phyloP scores from a whole-genome alignment of 2,797 vertebrate genomes.

The Paratrypauchen microcephalus region DNA sequence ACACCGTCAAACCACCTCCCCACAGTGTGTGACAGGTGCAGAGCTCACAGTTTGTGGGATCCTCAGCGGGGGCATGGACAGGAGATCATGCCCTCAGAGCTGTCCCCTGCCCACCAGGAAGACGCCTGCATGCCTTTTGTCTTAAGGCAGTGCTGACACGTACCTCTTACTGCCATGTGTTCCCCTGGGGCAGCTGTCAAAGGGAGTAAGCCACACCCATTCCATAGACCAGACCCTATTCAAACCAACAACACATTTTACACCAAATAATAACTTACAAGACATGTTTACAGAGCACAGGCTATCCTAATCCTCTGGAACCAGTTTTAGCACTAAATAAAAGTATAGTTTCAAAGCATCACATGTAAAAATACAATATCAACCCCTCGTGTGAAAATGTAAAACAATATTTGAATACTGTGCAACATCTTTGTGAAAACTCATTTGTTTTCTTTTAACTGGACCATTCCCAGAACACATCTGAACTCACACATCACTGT shows the following conservation, averaged over 20 bases:
- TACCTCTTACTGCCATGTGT: slow-evolving; percentile 73
- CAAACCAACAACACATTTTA: slow-evolving; percentile 75
- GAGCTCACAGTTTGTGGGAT: slow-evolving; percentile 59
- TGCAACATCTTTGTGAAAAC: slow-evolving; percentile 1
- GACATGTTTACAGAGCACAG: slow-evolving; percentile 53
- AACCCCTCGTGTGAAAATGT: neutral
- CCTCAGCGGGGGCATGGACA: slow-evolving; percentile 67
- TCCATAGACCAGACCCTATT: slow-evolving; percentile 47
- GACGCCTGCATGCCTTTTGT: slow-evolving; percentile 68
- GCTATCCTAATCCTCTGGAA: slow-evolving; percentile 46
- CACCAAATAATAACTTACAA: slow-evolving; percentile 68
- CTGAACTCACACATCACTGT: slow-evolving; percentile 17
- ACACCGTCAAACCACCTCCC: slow-evolving; percentile 67
- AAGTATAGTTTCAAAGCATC: neutral
- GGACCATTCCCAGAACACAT: slow-evolving; percentile 25
- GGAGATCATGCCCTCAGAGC: slow-evolving; percentile 74
- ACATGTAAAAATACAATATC: neutral
- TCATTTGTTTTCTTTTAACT: slow-evolving; percentile 20
- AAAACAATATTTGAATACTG: neutral
- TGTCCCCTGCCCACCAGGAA: slow-evolving; percentile 73
- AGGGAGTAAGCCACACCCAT: slow-evolving; percentile 50
- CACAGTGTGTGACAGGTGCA: slow-evolving; percentile 72
- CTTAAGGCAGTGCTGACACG: slow-evolving; percentile 68
- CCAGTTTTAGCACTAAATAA: slow-evolving; percentile 50
- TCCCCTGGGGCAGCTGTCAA: slow-evolving; percentile 75